Evolutionary conservation across 2,888 invertebrate genomes (phyloP).

Genomic region (Microdon myrmicae): DNA sequence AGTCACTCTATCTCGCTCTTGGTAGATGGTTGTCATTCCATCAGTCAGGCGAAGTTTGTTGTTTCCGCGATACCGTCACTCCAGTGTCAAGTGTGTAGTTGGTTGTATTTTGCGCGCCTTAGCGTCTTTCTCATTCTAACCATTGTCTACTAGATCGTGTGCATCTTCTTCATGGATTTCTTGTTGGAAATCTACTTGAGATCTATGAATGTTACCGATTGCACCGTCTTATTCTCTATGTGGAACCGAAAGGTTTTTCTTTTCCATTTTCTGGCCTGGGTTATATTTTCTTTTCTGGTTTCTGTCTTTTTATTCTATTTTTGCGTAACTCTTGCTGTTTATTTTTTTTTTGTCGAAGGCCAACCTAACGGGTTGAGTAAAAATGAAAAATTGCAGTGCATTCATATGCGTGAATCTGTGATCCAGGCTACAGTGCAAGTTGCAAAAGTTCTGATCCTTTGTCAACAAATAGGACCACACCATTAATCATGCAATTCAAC

Average conservation of each 20-base stretch:
- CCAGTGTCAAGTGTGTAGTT: slow-evolving; percentile 41
- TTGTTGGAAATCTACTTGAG: slow-evolving; percentile 1
- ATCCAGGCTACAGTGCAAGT: slow-evolving; percentile 52
- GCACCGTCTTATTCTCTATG: slow-evolving; percentile 16
- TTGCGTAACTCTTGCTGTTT: too few relatives aligned
- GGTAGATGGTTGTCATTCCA: slow-evolving; percentile 49
- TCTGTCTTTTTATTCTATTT: too few relatives aligned
- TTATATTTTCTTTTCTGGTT: too few relatives aligned
- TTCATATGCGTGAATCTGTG: slow-evolving; percentile 25
- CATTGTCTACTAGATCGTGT: neutral
- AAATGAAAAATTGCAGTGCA: slow-evolving; percentile 51
- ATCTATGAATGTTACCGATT: slow-evolving; percentile 1
- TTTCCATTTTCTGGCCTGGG: too few relatives aligned
- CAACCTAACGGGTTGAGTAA: slow-evolving; percentile 48
- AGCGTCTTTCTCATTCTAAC: slow-evolving; percentile 36
- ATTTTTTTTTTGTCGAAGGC: slow-evolving; percentile 36
- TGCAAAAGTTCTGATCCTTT: slow-evolving; percentile 47
- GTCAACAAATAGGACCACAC: slow-evolving; percentile 54
- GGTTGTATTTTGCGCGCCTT: slow-evolving; percentile 47
- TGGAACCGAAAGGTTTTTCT: slow-evolving; percentile 46
- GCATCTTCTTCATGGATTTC: slow-evolving; percentile 6
- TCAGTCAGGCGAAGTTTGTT: slow-evolving; percentile 49
- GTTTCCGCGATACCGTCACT: slow-evolving; percentile 48
- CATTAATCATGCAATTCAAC: slow-evolving; percentile 54
- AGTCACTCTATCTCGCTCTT: slow-evolving; percentile 49